Conservation (phyloP, 1,140 invertebrate genomes). For the Drosophila erecta region DNA sequence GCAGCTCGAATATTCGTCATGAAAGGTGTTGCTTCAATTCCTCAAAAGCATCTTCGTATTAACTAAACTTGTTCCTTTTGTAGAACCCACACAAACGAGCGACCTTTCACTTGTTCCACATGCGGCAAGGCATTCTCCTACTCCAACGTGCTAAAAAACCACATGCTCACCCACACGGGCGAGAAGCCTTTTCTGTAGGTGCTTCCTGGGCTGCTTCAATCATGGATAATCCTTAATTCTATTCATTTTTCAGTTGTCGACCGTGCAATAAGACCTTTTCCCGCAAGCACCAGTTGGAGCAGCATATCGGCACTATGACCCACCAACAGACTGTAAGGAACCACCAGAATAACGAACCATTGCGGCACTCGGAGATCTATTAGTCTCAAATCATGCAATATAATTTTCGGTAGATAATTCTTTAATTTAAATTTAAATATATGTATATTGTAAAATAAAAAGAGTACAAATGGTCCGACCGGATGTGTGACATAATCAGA, state of each 20-base stretch:
- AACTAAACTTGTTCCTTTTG: slow-evolving; percentile 3
- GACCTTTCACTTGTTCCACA: slow-evolving; percentile 89
- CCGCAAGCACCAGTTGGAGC: slow-evolving; percentile 79
- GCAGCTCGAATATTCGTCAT: slow-evolving; percentile 86
- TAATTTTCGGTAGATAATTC: slow-evolving; percentile 20
- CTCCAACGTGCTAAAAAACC: slow-evolving; percentile 87
- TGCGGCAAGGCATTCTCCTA: slow-evolving; percentile 90
- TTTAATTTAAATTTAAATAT: neutral
- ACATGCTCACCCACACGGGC: slow-evolving; percentile 85
- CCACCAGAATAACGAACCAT: slow-evolving; percentile 42
- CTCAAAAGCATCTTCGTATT: neutral
- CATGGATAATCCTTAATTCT: neutral
- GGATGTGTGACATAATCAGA: neutral
- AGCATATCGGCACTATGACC: slow-evolving; percentile 78
- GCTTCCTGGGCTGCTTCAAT: too few species aligned
- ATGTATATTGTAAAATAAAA: slow-evolving; percentile 55
- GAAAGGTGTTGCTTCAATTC: slow-evolving; percentile 83
- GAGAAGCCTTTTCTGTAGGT: slow-evolving; percentile 82
- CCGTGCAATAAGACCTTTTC: slow-evolving; percentile 84
- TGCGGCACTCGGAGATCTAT: slow-evolving; percentile 53
- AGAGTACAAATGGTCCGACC: slow-evolving; percentile 53
- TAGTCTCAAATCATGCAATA: slow-evolving; percentile 41
- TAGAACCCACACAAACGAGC: slow-evolving; percentile 90
- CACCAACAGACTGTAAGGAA: slow-evolving; percentile 76
- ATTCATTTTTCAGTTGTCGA: slow-evolving; percentile 54